Base-by-base conservation (phyloP, 1,140 invertebrate genomes). In the Drosophila sturtevanti region DNA sequence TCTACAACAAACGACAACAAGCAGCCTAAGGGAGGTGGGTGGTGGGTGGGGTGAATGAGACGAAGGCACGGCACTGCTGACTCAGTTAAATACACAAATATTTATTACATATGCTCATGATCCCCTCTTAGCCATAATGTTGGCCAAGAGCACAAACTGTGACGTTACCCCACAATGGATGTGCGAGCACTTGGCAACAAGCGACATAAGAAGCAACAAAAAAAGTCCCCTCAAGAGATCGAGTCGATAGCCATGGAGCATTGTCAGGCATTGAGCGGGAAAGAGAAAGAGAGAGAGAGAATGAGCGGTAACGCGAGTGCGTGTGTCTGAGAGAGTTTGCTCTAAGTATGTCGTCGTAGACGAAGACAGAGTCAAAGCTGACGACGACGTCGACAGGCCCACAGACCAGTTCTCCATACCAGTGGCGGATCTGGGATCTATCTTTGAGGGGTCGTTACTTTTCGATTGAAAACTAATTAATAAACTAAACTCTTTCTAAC, bases 141-240 rank as follows among this genome's bases (percentile, higher is more conserved):
- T 85, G 69, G 70, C 65, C 73, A 80, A 85, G 77, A 86, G 74
- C 81, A 70, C 44, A 64, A 63, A 64, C 41, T 61, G 59, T 87
- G 81, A 86, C 81, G 69, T 76, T 62, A 51, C 31, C 38, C 6
- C 38, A n/a, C 41, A 21, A 10, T 54, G 51, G 21, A 10, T 54
- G 51, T 11, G 18, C 1, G 44, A 7, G 18, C 68, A 27, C 65
- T 51, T 81, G 66, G 77, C 68, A 82, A 81, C 79, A 78, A 61
- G 64, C 60, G 27, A 22, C 31, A 35, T 31, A 48, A 76, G 68
- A 68, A 60, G 54, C 63, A 14, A 52, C 65, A 60, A 62, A 14
- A 16, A 10, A 24, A 22, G 44, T 37, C 37, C 44, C 22, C n/a
- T n/a, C 31, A 35, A 35, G 16, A n/a, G 27, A 18, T 14, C 22